phyloP scores from a whole-genome alignment of 2,888 invertebrate species.

The Microplitis manilae region DNA sequence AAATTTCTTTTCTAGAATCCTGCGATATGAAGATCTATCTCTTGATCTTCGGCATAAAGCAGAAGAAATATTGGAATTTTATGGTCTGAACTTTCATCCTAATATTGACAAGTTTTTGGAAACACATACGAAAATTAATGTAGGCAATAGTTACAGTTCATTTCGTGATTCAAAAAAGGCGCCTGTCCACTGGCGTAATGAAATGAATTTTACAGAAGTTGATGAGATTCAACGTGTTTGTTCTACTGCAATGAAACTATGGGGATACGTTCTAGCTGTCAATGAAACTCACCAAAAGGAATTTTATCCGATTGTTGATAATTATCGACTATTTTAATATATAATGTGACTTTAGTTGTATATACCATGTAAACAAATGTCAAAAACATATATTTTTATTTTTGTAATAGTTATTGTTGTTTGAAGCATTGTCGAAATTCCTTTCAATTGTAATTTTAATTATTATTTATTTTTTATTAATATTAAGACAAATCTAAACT shows the following conservation, averaged over 20 bases:
- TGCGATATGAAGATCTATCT: conserved; percentile 90
- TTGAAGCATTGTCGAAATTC: too few species aligned
- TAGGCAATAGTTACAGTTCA: conserved; percentile 88
- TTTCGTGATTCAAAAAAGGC: conserved; percentile 88
- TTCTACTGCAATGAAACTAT: conserved; percentile 84
- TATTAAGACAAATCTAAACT: too few species aligned
- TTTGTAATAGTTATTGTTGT: too few species aligned
- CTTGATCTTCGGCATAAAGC: conserved; percentile 80
- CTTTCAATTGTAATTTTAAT: too few species aligned
- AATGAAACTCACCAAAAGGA: conserved; percentile 76
- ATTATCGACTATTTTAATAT: conserved; percentile 62
- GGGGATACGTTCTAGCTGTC: conserved; percentile 83
- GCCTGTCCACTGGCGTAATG: conserved; percentile 89
- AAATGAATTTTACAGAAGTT: conserved; percentile 82
- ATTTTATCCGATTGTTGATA: conserved; percentile 75
- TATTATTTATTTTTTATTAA: too few species aligned
- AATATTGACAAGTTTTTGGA: conserved; percentile 83
- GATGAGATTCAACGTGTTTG: conserved; percentile 79
- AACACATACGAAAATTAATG: conserved; percentile 85
- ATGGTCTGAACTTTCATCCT: conserved; percentile 80
- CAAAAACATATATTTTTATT: too few species aligned
- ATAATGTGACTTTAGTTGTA: conserved; percentile 32
- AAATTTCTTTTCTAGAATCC: conserved; percentile 74
- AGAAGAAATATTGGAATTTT: conserved; percentile 83
- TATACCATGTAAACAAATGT: too few species aligned